These are phyloP conservation scores for Papilio demoleus DNA, from an alignment of 2,888 invertebrate genomes.

Conservation along the genomic window DNA sequence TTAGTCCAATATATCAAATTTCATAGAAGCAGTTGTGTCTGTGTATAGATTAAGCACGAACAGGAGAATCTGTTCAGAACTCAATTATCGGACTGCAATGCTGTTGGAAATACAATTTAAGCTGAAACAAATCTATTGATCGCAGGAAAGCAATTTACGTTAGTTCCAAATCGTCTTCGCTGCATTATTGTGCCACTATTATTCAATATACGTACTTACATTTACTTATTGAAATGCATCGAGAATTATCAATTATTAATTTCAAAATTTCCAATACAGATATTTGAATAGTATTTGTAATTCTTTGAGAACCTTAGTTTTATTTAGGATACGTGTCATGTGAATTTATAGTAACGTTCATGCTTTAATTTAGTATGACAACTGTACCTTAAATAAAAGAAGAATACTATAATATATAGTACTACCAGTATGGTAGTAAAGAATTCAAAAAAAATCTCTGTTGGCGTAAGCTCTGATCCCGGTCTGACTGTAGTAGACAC, in stretches of 20 bases:
- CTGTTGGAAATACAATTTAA: conserved; percentile 15
- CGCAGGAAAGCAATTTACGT: conserved; percentile 16
- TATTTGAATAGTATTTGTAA: no score
- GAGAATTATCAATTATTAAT: no score
- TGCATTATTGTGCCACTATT: conserved; percentile 4
- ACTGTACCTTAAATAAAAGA: neutral
- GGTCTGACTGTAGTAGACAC: neutral
- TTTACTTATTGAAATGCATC: neutral
- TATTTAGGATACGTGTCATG: no score
- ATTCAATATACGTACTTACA: neutral
- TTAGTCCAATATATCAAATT: neutral
- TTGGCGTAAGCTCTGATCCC: neutral
- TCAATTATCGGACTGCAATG: conserved; percentile 20
- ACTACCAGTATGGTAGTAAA: no score
- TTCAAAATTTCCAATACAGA: no score
- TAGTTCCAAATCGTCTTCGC: conserved; percentile 16
- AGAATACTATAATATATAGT: neutral
- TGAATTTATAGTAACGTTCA: no score
- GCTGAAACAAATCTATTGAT: conserved; percentile 22
- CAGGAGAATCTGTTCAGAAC: conserved; percentile 6
- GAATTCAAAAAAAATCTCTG: neutral
- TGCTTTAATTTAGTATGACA: no score
- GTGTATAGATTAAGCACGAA: neutral
- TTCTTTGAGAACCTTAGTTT: no score
- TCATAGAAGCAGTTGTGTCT: neutral